Conservation (phyloP, 92 coral and sea anemone genomes). For the Parazoanthus darwini region DNA sequence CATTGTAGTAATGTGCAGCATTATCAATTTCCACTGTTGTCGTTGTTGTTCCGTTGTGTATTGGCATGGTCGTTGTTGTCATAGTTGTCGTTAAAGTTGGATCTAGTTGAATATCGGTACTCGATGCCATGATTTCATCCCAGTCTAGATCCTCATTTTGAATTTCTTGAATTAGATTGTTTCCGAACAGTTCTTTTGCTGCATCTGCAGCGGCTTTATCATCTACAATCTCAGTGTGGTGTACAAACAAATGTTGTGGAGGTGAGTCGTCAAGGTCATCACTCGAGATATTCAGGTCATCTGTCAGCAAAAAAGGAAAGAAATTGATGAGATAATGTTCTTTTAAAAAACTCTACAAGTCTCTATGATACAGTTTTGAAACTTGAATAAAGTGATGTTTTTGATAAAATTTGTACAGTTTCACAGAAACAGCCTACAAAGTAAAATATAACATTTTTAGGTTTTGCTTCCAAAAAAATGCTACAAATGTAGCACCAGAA, state of each 20-base stretch:
- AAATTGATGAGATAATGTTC: too few relatives aligned
- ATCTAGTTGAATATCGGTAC: conserved; percentile 80
- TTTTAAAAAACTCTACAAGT: too few relatives aligned
- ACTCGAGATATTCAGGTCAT: conserved; percentile 81
- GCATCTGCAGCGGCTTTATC: conserved; percentile 97
- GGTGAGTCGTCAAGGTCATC: conserved; percentile 80
- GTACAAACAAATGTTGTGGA: conserved; percentile 44
- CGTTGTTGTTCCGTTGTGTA: conserved; percentile 71
- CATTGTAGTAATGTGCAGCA: conserved; percentile 86
- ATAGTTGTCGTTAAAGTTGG: conserved; percentile 76
- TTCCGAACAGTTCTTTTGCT: conserved; percentile 98
- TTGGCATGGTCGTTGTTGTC: conserved; percentile 51
- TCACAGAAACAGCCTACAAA: too few relatives aligned
- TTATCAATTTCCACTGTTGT: conserved; percentile 97
- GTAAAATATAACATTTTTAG: too few relatives aligned
- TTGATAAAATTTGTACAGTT: too few relatives aligned
- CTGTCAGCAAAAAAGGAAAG: conserved; percentile 41
- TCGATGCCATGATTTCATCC: conserved; percentile 97
- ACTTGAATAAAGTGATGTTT: too few relatives aligned
- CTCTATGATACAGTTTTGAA: too few relatives aligned
- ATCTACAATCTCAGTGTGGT: conserved; percentile 64
- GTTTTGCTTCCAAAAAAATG: too few relatives aligned
- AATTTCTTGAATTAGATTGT: conserved; percentile 92
- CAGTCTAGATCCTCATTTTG: conserved; percentile 94
- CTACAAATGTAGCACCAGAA: too few relatives aligned